A percentile compares a stretch with the other conserved stretches of the same genome.
phyloP scores from a whole-genome alignment of 1,140 invertebrate species.

The Ladona fulva region DNA sequence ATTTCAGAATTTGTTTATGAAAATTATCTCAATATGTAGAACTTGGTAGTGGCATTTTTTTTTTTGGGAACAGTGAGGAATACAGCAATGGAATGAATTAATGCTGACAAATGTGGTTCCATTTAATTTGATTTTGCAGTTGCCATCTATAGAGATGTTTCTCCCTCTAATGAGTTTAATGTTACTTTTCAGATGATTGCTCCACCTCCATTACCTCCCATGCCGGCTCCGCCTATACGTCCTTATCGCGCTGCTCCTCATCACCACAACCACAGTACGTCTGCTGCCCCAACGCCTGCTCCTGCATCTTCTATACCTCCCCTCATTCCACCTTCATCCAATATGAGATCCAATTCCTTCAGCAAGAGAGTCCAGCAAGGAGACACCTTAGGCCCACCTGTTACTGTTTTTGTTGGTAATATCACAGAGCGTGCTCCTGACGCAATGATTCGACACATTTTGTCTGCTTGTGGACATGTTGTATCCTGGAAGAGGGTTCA shows the following conservation, averaged over 20 bases:
- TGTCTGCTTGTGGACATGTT: constrained; percentile 84
- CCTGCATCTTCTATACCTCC: too few species aligned
- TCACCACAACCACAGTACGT: not conserved
- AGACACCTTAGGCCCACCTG: constrained; percentile 46
- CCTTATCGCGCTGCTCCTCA: constrained; percentile 23
- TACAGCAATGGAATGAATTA: too few species aligned
- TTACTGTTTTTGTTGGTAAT: constrained; percentile 98
- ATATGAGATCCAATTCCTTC: constrained; percentile 12
- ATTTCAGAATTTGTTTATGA: too few species aligned
- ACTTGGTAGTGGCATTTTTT: too few species aligned
- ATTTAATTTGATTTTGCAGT: too few species aligned
- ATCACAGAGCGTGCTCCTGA: constrained; percentile 94
- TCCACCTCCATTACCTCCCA: constrained; percentile 27
- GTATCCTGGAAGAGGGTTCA: constrained; percentile 96
- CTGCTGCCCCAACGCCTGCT: constrained; percentile 18
- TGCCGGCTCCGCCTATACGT: constrained; percentile 23
- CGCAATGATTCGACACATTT: constrained; percentile 84
- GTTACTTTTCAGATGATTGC: constrained; percentile 24
- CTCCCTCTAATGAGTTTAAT: too few species aligned
- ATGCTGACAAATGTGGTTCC: too few species aligned
- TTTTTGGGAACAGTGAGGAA: too few species aligned
- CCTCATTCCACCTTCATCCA: too few species aligned
- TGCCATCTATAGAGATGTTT: too few species aligned
- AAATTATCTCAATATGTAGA: too few species aligned
- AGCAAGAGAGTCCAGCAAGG: constrained; percentile 33